Evolutionary conservation across 2,797 vertebrate genomes (phyloP).

Genomic region (Schizopygopsis pylzovi): DNA sequence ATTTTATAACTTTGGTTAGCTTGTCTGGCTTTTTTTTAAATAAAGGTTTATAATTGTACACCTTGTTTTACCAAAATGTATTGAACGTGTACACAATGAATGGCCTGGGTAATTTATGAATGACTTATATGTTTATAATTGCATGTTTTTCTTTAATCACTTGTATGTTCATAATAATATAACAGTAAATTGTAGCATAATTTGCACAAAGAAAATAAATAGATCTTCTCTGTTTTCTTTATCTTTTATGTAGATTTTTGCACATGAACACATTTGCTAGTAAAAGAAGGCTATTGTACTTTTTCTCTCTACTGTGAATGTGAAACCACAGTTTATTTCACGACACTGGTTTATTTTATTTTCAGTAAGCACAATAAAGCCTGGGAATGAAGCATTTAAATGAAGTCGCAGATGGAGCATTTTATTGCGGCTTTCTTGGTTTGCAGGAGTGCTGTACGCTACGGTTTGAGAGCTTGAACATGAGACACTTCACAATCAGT

Average conservation of each 20-base stretch:
- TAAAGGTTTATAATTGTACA: not conserved
- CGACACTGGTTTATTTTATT: slow-evolving; percentile 41
- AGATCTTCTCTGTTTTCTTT: slow-evolving; percentile 30
- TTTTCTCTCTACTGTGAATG: slow-evolving; percentile 42
- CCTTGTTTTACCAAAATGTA: slow-evolving; percentile 30
- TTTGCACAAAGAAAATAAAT: slow-evolving; percentile 61
- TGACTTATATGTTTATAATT: slow-evolving; percentile 22
- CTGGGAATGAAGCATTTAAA: slow-evolving; percentile 49
- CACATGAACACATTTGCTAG: slow-evolving; percentile 77
- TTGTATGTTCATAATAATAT: slow-evolving; percentile 51
- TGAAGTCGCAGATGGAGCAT: slow-evolving; percentile 25
- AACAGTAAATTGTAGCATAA: slow-evolving; percentile 54
- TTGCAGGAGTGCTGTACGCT: slow-evolving; percentile 58
- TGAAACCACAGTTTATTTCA: slow-evolving; percentile 11
- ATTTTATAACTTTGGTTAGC: not conserved
- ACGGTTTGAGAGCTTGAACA: slow-evolving; percentile 58
- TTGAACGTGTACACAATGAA: slow-evolving; percentile 17
- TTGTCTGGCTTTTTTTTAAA: not conserved
- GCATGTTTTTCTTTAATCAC: slow-evolving; percentile 41
- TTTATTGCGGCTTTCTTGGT: slow-evolving; percentile 18
- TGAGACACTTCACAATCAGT: slow-evolving; percentile 28
- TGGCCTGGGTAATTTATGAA: slow-evolving; percentile 3
- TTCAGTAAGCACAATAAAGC: slow-evolving; percentile 61
- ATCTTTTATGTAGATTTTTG: slow-evolving; percentile 72
- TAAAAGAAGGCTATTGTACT: slow-evolving; percentile 51